Evolutionary conservation across 2,888 invertebrate genomes (phyloP).

Genomic region (Apamea crenata): DNA sequence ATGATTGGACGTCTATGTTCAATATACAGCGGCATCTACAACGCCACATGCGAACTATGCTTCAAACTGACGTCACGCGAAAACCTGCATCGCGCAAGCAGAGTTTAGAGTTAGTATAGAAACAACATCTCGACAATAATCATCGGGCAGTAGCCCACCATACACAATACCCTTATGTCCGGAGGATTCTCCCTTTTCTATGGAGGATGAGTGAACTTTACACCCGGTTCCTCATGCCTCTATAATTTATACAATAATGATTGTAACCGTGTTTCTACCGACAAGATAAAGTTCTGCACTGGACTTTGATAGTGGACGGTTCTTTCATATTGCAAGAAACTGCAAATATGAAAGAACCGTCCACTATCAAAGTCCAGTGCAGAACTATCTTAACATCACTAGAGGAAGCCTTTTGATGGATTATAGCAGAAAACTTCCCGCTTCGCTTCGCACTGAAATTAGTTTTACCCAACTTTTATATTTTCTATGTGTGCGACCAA

Average conservation of each 20-base stretch:
- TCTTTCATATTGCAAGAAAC: too few species aligned
- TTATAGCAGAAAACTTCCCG: conserved; percentile 68
- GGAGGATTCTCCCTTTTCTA: not conserved
- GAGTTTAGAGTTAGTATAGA: not conserved
- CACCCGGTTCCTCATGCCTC: not conserved
- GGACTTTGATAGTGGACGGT: too few species aligned
- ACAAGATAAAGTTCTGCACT: not conserved
- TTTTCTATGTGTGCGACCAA: conserved; percentile 16
- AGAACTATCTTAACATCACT: conserved; percentile 38
- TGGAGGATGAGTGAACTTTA: not conserved
- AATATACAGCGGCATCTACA: not conserved
- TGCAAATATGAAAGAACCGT: not conserved
- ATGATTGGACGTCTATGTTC: not conserved
- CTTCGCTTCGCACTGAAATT: conserved; percentile 71
- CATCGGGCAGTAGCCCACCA: not conserved
- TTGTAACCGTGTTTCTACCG: not conserved
- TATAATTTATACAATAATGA: too few species aligned
- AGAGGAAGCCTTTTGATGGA: conserved; percentile 74
- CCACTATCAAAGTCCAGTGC: conserved; percentile 14
- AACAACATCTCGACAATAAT: not conserved
- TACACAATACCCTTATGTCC: not conserved
- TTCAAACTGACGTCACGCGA: not conserved
- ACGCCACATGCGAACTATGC: not conserved
- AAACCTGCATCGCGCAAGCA: not conserved
- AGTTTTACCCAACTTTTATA: conserved; percentile 71